A percentile compares a stretch with the other conserved stretches of the same genome.
phyloP scores from a whole-genome alignment of 64 coral and sea anemone genomes.

The Anthopleura sola region DNA sequence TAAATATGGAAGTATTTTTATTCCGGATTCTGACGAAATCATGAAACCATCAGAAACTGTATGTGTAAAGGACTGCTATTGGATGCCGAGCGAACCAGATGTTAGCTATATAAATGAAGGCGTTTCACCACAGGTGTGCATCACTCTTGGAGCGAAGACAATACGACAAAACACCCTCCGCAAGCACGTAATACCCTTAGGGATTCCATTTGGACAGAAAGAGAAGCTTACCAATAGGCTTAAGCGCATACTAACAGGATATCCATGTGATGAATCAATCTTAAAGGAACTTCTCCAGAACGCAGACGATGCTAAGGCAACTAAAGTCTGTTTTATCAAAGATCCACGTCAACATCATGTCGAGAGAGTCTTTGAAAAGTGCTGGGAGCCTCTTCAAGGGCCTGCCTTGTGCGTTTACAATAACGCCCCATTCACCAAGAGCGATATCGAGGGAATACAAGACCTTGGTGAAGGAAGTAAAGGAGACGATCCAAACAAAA shows the following conservation, averaged over 20 bases:
- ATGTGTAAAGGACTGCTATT: slow-evolving; percentile 58
- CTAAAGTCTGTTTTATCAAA: slow-evolving; percentile 81
- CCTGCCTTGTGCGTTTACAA: slow-evolving; percentile 89
- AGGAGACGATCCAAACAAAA: slow-evolving; percentile 83
- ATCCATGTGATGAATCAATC: slow-evolving; percentile 77
- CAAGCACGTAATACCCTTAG: not conserved
- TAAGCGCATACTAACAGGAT: slow-evolving; percentile 63
- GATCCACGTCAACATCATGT: slow-evolving; percentile 58
- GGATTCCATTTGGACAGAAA: slow-evolving; percentile 79
- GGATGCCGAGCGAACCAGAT: slow-evolving; percentile 51
- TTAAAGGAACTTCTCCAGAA: slow-evolving; percentile 96
- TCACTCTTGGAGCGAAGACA: slow-evolving; percentile 60
- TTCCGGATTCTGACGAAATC: slow-evolving; percentile 44
- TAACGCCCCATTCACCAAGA: slow-evolving; percentile 70
- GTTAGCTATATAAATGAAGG: slow-evolving; percentile 19
- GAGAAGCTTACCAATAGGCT: slow-evolving; percentile 83
- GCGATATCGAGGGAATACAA: slow-evolving; percentile 67
- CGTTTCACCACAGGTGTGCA: slow-evolving; percentile 17
- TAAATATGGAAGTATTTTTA: slow-evolving; percentile 16
- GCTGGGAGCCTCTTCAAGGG: slow-evolving; percentile 75
- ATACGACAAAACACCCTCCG: slow-evolving; percentile 48
- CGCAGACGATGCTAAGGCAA: slow-evolving; percentile 91
- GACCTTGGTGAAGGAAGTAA: slow-evolving; percentile 81
- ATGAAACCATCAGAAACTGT: slow-evolving; percentile 34
- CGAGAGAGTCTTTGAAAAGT: slow-evolving; percentile 61